Percentiles rank a stretch among this genome's conserved stretches.
These are phyloP conservation scores for Madoqua kirkii DNA, from an alignment of 2,113 vertebrate species.

Conservation along the genomic window DNA sequence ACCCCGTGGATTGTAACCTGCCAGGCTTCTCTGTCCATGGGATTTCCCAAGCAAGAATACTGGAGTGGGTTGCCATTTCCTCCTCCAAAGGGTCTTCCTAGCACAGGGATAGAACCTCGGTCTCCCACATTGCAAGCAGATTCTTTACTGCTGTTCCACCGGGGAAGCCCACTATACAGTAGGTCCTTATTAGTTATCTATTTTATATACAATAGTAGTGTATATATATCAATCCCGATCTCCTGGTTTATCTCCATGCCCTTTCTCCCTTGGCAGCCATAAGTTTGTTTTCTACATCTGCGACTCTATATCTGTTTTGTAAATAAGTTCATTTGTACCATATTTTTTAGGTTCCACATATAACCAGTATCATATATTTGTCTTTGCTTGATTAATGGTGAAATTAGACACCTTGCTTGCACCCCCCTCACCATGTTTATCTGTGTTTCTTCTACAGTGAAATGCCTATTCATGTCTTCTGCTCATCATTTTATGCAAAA, in stretches of 20 bases:
- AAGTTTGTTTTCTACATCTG: not conserved
- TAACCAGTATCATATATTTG: not conserved
- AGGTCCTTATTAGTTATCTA: not conserved
- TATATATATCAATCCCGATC: not conserved
- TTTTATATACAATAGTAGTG: not conserved
- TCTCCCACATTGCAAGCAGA: not conserved
- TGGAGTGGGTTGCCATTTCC: not conserved
- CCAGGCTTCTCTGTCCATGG: not conserved
- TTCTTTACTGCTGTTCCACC: not conserved
- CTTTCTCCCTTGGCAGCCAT: not conserved
- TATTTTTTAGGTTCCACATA: not conserved
- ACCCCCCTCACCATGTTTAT: not conserved
- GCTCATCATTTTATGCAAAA: not conserved
- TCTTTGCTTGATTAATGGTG: not conserved
- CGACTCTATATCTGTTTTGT: not conserved
- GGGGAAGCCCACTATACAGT: not conserved
- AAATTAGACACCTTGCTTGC: not conserved
- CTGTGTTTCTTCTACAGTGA: not conserved
- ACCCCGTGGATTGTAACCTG: not conserved
- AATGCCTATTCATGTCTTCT: not conserved
- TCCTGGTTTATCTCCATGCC: not conserved
- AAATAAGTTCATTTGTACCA: not conserved
- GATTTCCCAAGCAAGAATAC: not conserved
- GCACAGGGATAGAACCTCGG: not conserved
- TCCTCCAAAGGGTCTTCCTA: not conserved